phyloP scores from a whole-genome alignment of 2,797 vertebrate species.

The Mus minutoides region DNA sequence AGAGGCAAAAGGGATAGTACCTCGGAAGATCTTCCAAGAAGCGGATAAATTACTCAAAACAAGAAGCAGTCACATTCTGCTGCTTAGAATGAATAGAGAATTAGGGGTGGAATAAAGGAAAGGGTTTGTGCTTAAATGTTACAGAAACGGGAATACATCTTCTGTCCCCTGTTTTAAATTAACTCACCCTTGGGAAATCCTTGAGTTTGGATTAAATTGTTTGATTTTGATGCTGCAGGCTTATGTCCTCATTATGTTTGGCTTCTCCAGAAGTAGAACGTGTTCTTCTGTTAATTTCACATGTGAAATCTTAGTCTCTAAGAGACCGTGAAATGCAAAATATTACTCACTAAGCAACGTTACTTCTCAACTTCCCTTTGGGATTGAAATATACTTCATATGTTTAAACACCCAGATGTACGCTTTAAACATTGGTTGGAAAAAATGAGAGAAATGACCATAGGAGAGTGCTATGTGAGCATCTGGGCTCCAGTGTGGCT shows the following conservation, averaged over 20 bases:
- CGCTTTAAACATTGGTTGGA: neutral
- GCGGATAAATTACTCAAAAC: neutral
- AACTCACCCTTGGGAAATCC: neutral
- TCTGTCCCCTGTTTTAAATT: neutral
- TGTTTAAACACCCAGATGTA: neutral
- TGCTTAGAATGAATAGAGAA: neutral
- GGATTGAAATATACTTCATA: neutral
- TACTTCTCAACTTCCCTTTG: neutral
- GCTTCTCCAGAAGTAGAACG: neutral
- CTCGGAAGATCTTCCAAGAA: neutral
- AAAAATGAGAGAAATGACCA: neutral
- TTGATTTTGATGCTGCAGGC: neutral
- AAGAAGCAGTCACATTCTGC: neutral
- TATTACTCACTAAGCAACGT: neutral
- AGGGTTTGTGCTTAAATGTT: neutral
- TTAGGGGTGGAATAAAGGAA: neutral
- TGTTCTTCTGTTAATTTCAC: neutral
- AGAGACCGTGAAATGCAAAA: neutral
- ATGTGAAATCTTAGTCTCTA: conserved; percentile 22
- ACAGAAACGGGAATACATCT: neutral
- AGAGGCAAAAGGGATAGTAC: neutral
- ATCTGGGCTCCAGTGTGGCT: neutral
- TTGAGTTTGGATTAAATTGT: neutral
- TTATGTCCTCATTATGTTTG: too few relatives aligned
- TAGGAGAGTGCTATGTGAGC: neutral